These are phyloP conservation scores for Psococerastis gibbosa DNA, from an alignment of 2,888 invertebrate species.

Conservation along the genomic window DNA sequence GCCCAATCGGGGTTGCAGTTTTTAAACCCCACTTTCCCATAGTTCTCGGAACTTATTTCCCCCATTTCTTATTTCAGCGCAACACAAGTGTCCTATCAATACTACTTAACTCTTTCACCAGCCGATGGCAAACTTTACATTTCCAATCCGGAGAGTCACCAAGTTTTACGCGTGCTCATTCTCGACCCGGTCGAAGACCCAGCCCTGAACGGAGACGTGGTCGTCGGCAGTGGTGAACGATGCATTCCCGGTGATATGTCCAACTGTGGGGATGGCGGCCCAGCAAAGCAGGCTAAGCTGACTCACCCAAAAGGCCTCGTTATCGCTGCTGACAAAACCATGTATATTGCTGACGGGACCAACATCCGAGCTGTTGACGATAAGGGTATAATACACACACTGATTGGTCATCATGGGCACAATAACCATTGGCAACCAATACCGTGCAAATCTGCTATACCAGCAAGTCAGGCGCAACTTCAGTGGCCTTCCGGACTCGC, in stretches of 20 bases:
- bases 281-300: constrained; percentile 74
- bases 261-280: constrained; percentile 89
- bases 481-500: constrained; percentile 97
- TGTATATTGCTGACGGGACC: constrained; percentile 95
- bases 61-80: constrained; percentile 42
- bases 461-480: constrained; percentile 69
- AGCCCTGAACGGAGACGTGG: constrained; percentile 55
- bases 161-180: constrained; percentile 59
- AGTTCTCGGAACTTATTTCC: too few species aligned
- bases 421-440: constrained; percentile 89
- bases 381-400: constrained; percentile 75
- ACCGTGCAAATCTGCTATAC: constrained; percentile 72
- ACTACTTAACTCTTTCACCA: constrained; percentile 90
- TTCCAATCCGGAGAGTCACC: constrained; percentile 87
- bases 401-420: constrained; percentile 90
- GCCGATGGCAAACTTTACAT: constrained; percentile 91
- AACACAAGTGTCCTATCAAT: constrained; percentile 91
- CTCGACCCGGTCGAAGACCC: constrained; percentile 68
- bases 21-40: too few species aligned
- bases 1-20: too few species aligned
- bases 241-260: constrained; percentile 88
- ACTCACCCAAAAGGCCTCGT: constrained; percentile 95
- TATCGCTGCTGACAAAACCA: constrained; percentile 84
- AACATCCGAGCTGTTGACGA: constrained; percentile 88
- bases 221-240: constrained; percentile 79